These are phyloP conservation scores for Cheilosia variabilis DNA, from an alignment of 2,888 invertebrate genomes.

Conservation along the genomic window DNA sequence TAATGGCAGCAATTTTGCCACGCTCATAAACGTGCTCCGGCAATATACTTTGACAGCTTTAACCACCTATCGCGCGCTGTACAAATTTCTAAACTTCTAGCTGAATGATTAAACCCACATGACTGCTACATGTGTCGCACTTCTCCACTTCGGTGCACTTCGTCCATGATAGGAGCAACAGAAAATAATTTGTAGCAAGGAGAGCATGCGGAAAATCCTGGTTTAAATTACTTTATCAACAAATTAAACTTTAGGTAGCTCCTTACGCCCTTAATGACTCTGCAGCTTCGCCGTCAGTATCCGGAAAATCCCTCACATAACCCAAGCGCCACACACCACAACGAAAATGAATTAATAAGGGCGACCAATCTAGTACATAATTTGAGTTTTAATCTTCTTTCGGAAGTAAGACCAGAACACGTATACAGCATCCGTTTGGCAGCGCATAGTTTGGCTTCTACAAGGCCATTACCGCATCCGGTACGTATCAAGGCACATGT, in stretches of 20 bases:
- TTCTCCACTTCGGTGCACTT: slow-evolving; percentile 30
- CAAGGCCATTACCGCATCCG: slow-evolving; percentile 33
- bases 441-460: slow-evolving; percentile 33
- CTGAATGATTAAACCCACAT: slow-evolving; percentile 42
- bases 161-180: background rate
- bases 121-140: slow-evolving; percentile 48
- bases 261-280: slow-evolving; percentile 55
- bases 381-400: slow-evolving; percentile 74
- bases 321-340: slow-evolving; percentile 33
- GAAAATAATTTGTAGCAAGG: background rate
- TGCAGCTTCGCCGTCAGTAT: background rate
- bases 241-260: slow-evolving; percentile 61
- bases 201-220: slow-evolving; percentile 11
- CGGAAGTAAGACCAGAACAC: slow-evolving; percentile 43
- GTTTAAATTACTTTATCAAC: slow-evolving; percentile 62
- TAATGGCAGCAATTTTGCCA: slow-evolving; percentile 1
- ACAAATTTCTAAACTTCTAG: slow-evolving; percentile 15
- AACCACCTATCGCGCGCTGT: background rate
- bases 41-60: slow-evolving; percentile 1
- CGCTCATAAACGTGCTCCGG: background rate
- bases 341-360: slow-evolving; percentile 71
- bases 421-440: too few species aligned
- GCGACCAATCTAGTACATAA: slow-evolving; percentile 72
- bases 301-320: slow-evolving; percentile 11
- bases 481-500: slow-evolving; percentile 7